These are phyloP conservation scores for Lophura nycthemera DNA, from an alignment of 2,113 vertebrate species.

Conservation along the genomic window DNA sequence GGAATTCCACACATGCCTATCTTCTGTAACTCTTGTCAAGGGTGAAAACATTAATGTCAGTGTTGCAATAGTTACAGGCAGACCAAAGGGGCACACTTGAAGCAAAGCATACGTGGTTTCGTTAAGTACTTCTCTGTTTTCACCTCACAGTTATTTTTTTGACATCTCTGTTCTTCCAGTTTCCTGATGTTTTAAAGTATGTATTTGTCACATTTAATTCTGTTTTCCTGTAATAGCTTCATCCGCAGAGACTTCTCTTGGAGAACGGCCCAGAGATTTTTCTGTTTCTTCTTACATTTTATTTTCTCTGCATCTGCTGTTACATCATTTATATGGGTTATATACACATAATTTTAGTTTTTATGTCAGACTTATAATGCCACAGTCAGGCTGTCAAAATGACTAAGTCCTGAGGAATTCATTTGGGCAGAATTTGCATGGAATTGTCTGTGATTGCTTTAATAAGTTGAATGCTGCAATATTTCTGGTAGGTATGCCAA, in stretches of 20 bases:
- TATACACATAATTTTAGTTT: conserved; percentile 19
- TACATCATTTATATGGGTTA: conserved; percentile 33
- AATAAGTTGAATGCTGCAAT: background rate
- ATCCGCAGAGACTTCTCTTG: conserved; percentile 16
- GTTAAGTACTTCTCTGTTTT: background rate
- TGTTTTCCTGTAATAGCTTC: conserved; percentile 26
- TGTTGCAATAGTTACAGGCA: conserved; percentile 3
- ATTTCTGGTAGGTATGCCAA: background rate
- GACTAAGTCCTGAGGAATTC: conserved; percentile 10
- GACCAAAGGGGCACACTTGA: background rate
- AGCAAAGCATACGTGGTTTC: background rate
- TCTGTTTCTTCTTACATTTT: conserved; percentile 36
- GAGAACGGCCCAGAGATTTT: conserved; percentile 41
- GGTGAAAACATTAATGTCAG: background rate
- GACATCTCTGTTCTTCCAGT: background rate
- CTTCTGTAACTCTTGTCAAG: background rate
- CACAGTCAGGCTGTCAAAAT: background rate
- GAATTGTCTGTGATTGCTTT: background rate
- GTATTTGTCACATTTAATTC: conserved; percentile 37
- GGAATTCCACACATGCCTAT: conserved; percentile 29
- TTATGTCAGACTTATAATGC: background rate
- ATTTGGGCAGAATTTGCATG: background rate
- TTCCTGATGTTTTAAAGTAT: conserved; percentile 10
- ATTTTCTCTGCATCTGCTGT: conserved; percentile 28
- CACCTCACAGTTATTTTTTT: background rate